A percentile compares a stretch with the other conserved stretches of the same genome.
phyloP scores from a whole-genome alignment of 1,140 invertebrate genomes.

The Drosophila nikananu region DNA sequence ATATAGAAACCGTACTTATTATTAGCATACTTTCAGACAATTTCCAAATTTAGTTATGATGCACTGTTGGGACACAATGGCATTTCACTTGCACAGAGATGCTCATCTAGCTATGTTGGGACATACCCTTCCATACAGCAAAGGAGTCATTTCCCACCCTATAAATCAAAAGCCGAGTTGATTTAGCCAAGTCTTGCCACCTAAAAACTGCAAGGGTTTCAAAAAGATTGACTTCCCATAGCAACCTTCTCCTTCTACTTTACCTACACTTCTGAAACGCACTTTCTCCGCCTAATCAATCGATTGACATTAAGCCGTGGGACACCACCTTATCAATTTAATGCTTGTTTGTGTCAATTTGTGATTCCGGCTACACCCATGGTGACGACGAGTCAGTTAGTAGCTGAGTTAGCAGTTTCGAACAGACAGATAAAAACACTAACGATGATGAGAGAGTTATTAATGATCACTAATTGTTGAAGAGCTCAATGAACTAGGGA shows the following conservation, averaged over 20 bases:
- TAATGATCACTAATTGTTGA: neutral
- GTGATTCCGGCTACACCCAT: neutral
- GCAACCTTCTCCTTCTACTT: neutral
- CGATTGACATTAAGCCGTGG: neutral
- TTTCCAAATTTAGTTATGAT: no score
- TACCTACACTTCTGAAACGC: neutral
- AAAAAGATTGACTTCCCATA: neutral
- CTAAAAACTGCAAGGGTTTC: neutral
- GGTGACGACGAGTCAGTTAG: neutral
- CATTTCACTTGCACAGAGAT: no score
- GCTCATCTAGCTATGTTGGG: no score
- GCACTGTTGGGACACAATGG: no score
- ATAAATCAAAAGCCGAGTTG: no score
- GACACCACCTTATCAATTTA: conserved; percentile 9
- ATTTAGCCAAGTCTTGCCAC: no score
- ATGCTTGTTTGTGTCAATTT: conserved; percentile 3
- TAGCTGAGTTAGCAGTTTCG: neutral
- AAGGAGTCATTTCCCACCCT: no score
- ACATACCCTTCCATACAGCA: no score
- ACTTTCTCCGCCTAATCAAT: conserved; percentile 4
- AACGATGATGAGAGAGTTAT: neutral
- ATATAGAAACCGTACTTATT: no score
- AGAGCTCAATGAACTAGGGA: conserved; percentile 3
- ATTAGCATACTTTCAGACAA: no score
- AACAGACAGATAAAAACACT: conserved; percentile 35